Evolutionary conservation across 1,140 invertebrate species (phyloP).

Genomic region (Hyposmocoma kahamanoa): DNA sequence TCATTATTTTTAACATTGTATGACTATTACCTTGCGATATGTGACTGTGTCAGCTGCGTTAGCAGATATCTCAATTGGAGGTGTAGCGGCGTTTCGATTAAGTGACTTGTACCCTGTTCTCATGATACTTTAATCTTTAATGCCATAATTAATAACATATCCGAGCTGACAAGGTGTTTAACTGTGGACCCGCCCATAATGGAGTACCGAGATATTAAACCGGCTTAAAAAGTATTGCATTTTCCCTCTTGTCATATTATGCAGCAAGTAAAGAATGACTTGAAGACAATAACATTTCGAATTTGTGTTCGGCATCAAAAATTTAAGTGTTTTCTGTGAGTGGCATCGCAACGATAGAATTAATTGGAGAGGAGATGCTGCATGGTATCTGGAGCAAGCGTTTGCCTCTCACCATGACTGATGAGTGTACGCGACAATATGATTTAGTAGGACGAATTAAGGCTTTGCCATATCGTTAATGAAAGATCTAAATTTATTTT

Average conservation of each 20-base stretch:
- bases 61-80: constrained; percentile 19
- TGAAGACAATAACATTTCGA: too few species aligned
- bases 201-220: constrained; percentile 7
- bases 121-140: constrained; percentile 19
- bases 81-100: constrained; percentile 17
- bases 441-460: too few species aligned
- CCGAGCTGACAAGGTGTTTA: constrained; percentile 11
- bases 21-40: constrained; percentile 7
- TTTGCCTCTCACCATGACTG: constrained; percentile 17
- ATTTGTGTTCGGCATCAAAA: too few species aligned
- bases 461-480: too few species aligned
- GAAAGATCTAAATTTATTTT: too few species aligned
- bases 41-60: constrained; percentile 6
- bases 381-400: not conserved
- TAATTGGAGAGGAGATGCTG: constrained; percentile 2
- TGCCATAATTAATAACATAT: constrained; percentile 16
- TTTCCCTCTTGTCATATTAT: too few species aligned
- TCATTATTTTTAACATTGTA: constrained; percentile 9
- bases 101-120: constrained; percentile 9
- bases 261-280: too few species aligned
- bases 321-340: too few species aligned
- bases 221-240: too few species aligned
- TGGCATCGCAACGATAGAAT: not conserved
- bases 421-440: constrained; percentile 32
- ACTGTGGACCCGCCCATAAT: constrained; percentile 12